Evolutionary conservation across 2,888 invertebrate species (phyloP), one percentile per base, ranked within the genome.

Genomic region (Brachypalpus laphriformis): DNA sequence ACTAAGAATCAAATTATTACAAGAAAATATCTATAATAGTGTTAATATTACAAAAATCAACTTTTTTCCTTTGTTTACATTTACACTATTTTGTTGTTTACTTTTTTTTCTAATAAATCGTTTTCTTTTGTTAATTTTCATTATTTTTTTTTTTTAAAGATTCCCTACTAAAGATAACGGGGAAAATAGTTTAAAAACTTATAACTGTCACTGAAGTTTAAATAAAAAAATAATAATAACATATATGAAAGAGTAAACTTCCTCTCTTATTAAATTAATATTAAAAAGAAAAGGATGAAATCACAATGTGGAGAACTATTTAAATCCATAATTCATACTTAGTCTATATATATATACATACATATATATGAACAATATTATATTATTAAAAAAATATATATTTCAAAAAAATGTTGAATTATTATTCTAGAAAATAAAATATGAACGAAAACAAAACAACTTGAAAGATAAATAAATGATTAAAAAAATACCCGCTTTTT

Each of bases 331-430:
- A 81, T 81, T 85, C 70, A 85, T 72, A 66, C 45, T 85, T 59
- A 85, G 81, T 81, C 81, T 75, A 71, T 75, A 76, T 61, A 76
- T 75, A 76, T 56, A 76, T 72, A 75, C 65, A 85, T 66, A 66
- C 34, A 78, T 68, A 80, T 51, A 74, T 74, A 70, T 70, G 54
- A 71, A 85, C 65, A 80, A 74, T 80, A 78, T 83, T 75, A 76
- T 63, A 70, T 65, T 65, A 61, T 57, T 63, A 74, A 75, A 76
- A 51, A 42, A 34, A 57, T n/a, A n/a, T n/a, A 63, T 77, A 77
- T 70, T 83, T 74, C 72, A 74, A 83, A 77, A 75, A 54, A 68
- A 83, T 78, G 78, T 83, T 83, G 83, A 83, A 80, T 83, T 83
- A 82, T 77, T 76, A 83, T 83, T 83, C 83, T 83, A 75, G 74